These are phyloP conservation scores for Calliphora vomitoria DNA, from an alignment of 2,888 invertebrate species.

Conservation along the genomic window DNA sequence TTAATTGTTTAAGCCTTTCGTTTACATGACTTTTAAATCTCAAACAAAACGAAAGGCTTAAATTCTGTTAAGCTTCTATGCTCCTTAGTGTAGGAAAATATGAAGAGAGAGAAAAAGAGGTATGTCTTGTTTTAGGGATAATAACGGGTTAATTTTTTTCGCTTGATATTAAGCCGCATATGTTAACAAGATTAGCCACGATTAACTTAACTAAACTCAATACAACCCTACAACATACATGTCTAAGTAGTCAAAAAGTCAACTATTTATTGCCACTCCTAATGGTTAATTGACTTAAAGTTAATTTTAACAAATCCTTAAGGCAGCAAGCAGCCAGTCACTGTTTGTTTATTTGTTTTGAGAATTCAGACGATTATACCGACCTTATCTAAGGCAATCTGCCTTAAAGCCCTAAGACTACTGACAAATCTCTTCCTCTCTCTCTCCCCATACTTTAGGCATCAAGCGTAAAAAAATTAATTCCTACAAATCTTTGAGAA, in stretches of 20 bases:
- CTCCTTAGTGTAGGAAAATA: background rate
- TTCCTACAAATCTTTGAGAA: constrained; percentile 60
- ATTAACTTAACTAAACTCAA: constrained; percentile 78
- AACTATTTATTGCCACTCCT: constrained; percentile 36
- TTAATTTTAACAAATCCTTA: constrained; percentile 53
- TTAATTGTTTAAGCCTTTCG: constrained; percentile 70
- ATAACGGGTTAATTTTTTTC: constrained; percentile 61
- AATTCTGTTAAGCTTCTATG: constrained; percentile 13
- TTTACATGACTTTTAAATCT: constrained; percentile 70
- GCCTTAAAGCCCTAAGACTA: constrained; percentile 50
- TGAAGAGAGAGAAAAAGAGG: too few relatives aligned
- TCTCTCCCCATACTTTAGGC: background rate
- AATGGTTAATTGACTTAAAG: constrained; percentile 79
- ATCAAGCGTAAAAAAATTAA: constrained; percentile 67
- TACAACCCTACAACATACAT: constrained; percentile 10
- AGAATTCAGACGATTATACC: constrained; percentile 76
- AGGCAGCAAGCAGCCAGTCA: background rate
- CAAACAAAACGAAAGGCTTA: constrained; percentile 63
- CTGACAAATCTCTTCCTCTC: background rate
- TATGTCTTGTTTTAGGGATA: constrained; percentile 64
- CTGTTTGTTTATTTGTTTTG: constrained; percentile 81
- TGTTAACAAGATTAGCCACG: constrained; percentile 79
- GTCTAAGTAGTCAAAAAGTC: constrained; percentile 56
- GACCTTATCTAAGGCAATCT: constrained; percentile 63
- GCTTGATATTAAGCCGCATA: constrained; percentile 67